Percentiles rank a stretch among this genome's conserved stretches.
phyloP scores from a whole-genome alignment of 2,113 vertebrate species.

The Pardalotus punctatus region DNA sequence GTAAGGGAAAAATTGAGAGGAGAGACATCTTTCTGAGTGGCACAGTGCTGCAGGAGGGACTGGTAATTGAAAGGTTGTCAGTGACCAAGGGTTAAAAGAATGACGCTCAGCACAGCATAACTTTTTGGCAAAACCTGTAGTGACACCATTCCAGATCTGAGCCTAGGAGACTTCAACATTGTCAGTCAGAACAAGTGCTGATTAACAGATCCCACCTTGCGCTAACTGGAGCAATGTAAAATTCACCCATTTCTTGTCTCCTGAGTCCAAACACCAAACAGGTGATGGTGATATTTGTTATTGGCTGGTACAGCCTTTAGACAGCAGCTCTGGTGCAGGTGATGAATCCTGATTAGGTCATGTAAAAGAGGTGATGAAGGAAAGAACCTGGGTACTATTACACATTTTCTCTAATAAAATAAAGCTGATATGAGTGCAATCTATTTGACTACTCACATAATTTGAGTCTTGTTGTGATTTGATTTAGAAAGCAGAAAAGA shows the following conservation, averaged over 20 bases:
- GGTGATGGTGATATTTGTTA: background rate
- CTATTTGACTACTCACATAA: background rate
- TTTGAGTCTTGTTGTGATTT: background rate
- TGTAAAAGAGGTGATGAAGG: background rate
- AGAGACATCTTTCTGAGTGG: background rate
- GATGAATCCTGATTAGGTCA: background rate
- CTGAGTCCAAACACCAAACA: fast-evolving
- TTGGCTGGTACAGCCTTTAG: background rate
- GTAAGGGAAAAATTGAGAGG: background rate
- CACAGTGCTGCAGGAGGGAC: background rate
- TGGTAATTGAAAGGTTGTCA: background rate
- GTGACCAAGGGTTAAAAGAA: background rate
- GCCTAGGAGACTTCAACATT: background rate
- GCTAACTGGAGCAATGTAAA: background rate
- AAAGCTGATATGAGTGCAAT: background rate
- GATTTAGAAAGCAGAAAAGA: background rate
- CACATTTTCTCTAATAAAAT: background rate
- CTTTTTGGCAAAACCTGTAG: background rate
- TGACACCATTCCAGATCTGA: background rate
- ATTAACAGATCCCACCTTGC: background rate
- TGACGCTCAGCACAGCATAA: background rate
- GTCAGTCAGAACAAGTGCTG: background rate
- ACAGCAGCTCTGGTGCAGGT: background rate
- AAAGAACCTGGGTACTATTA: background rate
- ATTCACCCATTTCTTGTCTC: background rate